Base-by-base conservation (phyloP, 2,113 vertebrate species). In the Psilopsiagon aymara region DNA sequence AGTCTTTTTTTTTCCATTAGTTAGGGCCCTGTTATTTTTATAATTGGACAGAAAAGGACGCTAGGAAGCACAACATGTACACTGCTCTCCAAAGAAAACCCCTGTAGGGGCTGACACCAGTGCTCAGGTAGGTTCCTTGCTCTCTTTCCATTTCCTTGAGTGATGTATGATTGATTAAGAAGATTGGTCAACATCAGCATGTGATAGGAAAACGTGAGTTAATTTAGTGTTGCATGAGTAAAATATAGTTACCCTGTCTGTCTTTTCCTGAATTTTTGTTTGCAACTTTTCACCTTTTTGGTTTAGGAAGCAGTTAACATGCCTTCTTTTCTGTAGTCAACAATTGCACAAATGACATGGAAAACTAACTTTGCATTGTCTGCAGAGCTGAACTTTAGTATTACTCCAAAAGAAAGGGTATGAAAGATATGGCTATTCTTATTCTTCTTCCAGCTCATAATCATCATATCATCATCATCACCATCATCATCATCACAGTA, bases 21-120 rank as follows among this genome's bases (percentile, higher is more conserved):
- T 91, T 92, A 75, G 70, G 37, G 51, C 23, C 25, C 17, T 94
- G 60, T 64, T 86, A 57, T 79, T 86, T 92, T 92, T 94, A 64
- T 84, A 95, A 91, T 57, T 87, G 77, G 39, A n/a, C 52, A 84
- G 93, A 71, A 63, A 89, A 62, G 27, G 46, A 75, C 73, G 39
- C 18, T n/a, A 59, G 43, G 80, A 75, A 89, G n/a, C 67, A 69
- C 10, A 63, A 73, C 18, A 8, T 20, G 9, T 19, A 9, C 35
- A 14, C 33, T 68, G 12, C 21, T 94, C 55, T 94, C 46, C 62
- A 60, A 77, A 63, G 55, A 70, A 94, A 55, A 81, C 70, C 60
- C 39, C 73, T 63, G 17, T 33, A 77, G 82, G 37, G 31, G 9
- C 23, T 86, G 92, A 75, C 17, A 63, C 68, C 17, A 51, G 25